Conservation (phyloP, 2,888 invertebrate species). For the Lepetodrilus schrolli region DNA sequence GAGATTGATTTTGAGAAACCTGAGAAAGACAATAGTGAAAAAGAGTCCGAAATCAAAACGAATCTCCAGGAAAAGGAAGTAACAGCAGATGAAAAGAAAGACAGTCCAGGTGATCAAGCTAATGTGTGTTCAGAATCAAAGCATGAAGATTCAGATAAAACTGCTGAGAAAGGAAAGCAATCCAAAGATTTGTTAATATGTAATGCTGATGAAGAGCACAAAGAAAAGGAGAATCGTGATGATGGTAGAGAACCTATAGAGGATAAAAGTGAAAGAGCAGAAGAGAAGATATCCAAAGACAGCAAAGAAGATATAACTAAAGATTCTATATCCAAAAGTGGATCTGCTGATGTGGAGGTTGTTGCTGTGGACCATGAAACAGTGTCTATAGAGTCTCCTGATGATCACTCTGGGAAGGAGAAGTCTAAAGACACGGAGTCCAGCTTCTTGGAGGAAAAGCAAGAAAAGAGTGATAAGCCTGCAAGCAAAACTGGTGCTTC, state of each 20-base stretch:
- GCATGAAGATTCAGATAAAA: not conserved
- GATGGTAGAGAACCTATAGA: constrained; percentile 34
- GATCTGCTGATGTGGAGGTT: no score
- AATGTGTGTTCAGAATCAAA: not conserved
- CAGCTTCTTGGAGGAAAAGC: no score
- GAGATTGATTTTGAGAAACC: not conserved
- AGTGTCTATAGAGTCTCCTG: no score
- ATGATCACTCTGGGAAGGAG: no score
- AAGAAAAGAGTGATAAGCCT: no score
- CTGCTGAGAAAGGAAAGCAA: not conserved
- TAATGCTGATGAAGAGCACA: constrained; percentile 33
- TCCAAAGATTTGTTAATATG: not conserved
- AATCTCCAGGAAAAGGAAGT: not conserved
- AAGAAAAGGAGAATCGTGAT: constrained; percentile 25
- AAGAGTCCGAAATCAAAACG: not conserved
- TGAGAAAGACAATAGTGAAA: not conserved
- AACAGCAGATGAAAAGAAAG: not conserved
- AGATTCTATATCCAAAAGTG: not conserved
- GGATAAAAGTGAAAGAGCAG: constrained; percentile 29
- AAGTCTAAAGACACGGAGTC: no score
- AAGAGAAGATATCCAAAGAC: not conserved
- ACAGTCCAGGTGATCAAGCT: not conserved
- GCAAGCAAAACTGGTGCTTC: no score
- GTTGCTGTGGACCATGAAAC: no score
- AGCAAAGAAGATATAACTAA: not conserved